A percentile compares a stretch with the other conserved stretches of the same genome.
Evolutionary conservation across 2,113 vertebrate genomes (phyloP).

Genomic region (Callipepla californica): DNA sequence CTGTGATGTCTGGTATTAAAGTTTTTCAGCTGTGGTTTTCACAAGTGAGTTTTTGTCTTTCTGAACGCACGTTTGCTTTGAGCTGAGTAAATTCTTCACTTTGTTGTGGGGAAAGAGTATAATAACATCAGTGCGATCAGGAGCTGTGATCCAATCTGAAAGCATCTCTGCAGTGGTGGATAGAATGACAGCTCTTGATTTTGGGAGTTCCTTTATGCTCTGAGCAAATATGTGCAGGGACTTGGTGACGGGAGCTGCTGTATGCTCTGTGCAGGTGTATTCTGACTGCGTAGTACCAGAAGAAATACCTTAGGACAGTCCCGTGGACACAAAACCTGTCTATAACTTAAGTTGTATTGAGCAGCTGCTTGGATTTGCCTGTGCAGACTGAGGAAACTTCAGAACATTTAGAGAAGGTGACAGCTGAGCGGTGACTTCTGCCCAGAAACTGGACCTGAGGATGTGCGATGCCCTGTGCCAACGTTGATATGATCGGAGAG

Average conservation of each 20-base stretch:
- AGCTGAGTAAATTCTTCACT: not conserved
- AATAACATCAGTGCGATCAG: not conserved
- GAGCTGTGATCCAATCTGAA: not conserved
- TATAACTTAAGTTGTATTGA: rapidly evolving
- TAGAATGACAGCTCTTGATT: not conserved
- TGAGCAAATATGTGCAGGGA: not conserved
- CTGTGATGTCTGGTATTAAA: not conserved
- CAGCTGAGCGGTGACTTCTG: rapidly evolving
- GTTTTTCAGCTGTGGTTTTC: not conserved
- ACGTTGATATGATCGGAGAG: not conserved
- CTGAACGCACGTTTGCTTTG: not conserved
- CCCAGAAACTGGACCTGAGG: not conserved
- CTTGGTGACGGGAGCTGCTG: not conserved
- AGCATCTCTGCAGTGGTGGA: not conserved
- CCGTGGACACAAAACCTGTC: rapidly evolving
- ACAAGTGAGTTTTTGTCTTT: not conserved
- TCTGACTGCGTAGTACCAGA: rapidly evolving
- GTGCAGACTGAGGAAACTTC: not conserved
- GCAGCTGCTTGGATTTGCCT: not conserved
- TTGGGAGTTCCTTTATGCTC: not conserved
- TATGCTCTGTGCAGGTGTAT: rapidly evolving
- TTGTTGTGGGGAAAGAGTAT: not conserved
- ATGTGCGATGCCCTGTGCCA: not conserved
- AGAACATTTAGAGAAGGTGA: not conserved
- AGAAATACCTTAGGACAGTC: not conserved